These are phyloP conservation scores for Sinocyclocheilus grahami DNA, from an alignment of 2,113 vertebrate species.

Conservation along the genomic window DNA sequence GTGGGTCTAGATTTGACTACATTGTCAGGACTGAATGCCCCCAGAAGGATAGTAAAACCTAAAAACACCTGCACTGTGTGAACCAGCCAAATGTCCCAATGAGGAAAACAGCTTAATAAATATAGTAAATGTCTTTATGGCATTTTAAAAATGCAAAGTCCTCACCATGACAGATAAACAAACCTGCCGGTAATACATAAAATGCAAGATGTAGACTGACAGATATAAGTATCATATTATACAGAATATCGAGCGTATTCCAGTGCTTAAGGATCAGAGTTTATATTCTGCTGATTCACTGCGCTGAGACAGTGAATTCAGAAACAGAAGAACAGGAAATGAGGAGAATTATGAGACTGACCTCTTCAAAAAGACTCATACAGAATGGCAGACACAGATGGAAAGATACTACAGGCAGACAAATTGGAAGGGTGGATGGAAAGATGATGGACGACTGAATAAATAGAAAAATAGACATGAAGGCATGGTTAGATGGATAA, in stretches of 20 bases:
- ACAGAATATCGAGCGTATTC: slow-evolving; percentile 45
- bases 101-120: background rate
- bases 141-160: background rate
- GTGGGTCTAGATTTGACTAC: background rate
- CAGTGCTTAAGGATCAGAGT: slow-evolving; percentile 39
- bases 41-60: background rate
- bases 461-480: background rate
- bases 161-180: background rate
- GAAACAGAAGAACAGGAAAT: background rate
- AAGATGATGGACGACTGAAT: background rate
- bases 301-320: background rate
- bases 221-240: slow-evolving; percentile 7
- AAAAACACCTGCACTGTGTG: background rate
- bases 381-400: background rate
- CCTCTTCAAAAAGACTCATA: background rate
- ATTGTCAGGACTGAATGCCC: background rate
- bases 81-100: background rate
- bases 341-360: background rate
- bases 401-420: slow-evolving; percentile 8
- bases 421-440: slow-evolving; percentile 20
- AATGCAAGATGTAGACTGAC: slow-evolving; percentile 23
- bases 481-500: slow-evolving; percentile 9
- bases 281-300: slow-evolving; percentile 46
- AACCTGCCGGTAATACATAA: background rate
- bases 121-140: background rate